Conservation (phyloP, 2,113 vertebrate species). For the Hirundichthys speculiger region DNA sequence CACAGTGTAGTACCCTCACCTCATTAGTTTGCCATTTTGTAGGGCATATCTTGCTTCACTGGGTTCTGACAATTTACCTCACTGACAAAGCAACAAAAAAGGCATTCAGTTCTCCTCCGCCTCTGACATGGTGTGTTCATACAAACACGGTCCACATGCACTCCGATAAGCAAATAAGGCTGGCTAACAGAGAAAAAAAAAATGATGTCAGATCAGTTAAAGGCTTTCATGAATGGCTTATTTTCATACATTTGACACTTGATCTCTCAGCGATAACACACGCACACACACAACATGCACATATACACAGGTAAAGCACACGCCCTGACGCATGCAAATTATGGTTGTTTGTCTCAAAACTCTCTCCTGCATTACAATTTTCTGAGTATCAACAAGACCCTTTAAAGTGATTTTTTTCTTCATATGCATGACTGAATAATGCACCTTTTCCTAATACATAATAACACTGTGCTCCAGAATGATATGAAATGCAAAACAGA, state of each 20-base stretch:
- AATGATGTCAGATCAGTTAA: background rate
- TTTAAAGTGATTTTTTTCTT: background rate
- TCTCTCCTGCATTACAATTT: background rate
- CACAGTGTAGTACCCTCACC: conserved; percentile 19
- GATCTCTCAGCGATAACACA: background rate
- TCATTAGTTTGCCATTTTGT: conserved; percentile 61
- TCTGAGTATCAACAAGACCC: background rate
- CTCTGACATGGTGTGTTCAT: background rate
- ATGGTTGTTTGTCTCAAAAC: conserved; percentile 5
- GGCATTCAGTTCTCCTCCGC: conserved; percentile 23
- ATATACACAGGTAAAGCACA: background rate
- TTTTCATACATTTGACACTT: conserved; percentile 19
- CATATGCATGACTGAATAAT: background rate
- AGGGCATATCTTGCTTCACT: conserved; percentile 52
- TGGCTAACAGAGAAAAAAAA: background rate
- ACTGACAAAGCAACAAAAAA: conserved; percentile 53
- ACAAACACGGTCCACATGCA: background rate
- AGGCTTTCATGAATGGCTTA: background rate
- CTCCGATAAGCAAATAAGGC: conserved; percentile 34
- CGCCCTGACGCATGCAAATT: conserved; percentile 49
- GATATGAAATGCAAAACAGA: too few species aligned
- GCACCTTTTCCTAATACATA: background rate
- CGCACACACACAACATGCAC: background rate
- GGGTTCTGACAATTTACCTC: conserved; percentile 40
- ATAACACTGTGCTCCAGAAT: background rate